A percentile compares a stretch with the other conserved stretches of the same genome.
phyloP scores from a whole-genome alignment of 2,797 vertebrate species.

The Sebastes diaconus region DNA sequence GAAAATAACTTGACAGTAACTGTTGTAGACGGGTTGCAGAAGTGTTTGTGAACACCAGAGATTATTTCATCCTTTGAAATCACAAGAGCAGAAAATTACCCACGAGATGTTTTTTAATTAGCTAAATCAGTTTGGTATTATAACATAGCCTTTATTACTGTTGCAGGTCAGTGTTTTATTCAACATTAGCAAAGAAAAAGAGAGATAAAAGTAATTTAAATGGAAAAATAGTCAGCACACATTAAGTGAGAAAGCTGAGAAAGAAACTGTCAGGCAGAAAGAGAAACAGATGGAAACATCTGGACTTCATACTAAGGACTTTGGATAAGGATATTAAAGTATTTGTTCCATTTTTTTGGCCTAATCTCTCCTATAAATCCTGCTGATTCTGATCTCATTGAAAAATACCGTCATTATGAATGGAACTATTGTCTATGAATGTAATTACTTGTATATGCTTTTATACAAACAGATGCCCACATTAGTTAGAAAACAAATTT shows the following conservation, averaged over 20 bases:
- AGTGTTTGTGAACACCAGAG: constrained; percentile 12
- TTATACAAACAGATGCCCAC: not conserved
- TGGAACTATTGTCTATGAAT: not conserved
- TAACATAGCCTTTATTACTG: not conserved
- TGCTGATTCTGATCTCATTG: not conserved
- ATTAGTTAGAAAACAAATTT: not conserved
- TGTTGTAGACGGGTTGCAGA: constrained; percentile 12
- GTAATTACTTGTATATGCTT: not conserved
- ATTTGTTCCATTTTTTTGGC: not conserved
- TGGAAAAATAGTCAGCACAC: not conserved
- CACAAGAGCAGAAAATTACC: not conserved
- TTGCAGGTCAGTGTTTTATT: not conserved
- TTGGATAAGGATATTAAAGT: not conserved
- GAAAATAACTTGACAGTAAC: constrained; percentile 46
- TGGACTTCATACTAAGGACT: not conserved
- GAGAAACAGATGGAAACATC: constrained; percentile 6
- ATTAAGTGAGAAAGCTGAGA: not conserved
- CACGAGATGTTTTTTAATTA: not conserved
- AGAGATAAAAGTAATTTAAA: not conserved
- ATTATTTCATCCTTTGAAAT: constrained; percentile 3
- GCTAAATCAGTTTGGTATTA: not conserved
- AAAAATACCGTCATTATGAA: not conserved
- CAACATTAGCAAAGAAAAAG: not conserved
- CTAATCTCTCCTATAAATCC: constrained; percentile 8
- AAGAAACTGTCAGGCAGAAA: not conserved